These are phyloP conservation scores for Rhopalosiphum padi DNA, from an alignment of 1,140 invertebrate species.

Conservation along the genomic window DNA sequence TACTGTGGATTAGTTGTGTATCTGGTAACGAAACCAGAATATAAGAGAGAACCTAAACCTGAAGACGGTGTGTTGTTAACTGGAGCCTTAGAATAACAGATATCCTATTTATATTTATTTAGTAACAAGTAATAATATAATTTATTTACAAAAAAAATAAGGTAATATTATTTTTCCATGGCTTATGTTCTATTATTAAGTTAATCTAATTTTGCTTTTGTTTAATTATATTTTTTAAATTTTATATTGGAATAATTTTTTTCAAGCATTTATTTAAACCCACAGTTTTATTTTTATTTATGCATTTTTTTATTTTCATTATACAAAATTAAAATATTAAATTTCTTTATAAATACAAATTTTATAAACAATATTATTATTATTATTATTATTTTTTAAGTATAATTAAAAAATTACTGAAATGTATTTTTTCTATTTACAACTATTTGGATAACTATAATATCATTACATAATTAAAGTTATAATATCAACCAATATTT, in stretches of 20 bases:
- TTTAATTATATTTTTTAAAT: not conserved
- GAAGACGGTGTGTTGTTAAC: constrained; percentile 77
- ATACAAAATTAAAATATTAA: not conserved
- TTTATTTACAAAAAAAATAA: not conserved
- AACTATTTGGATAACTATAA: not conserved
- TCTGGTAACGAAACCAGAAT: constrained; percentile 76
- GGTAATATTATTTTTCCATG: not conserved
- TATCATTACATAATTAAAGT: not conserved
- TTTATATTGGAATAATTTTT: not conserved
- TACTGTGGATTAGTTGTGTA: constrained; percentile 78
- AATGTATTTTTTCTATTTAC: not conserved
- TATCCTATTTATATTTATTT: not conserved
- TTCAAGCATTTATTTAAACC: not conserved
- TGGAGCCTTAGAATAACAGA: constrained; percentile 61
- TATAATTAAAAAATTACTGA: not conserved
- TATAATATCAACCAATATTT: not conserved
- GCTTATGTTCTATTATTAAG: not conserved
- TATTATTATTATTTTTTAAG: not conserved
- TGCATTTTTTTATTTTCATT: not conserved
- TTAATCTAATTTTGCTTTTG: not conserved
- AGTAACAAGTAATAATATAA: not conserved
- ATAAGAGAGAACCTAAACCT: constrained; percentile 74
- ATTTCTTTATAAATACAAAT: not conserved
- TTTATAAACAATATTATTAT: not conserved
- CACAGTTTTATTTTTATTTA: not conserved